A percentile compares a stretch with the other conserved stretches of the same genome.
phyloP scores from a whole-genome alignment of 2,113 vertebrate species.

The Bos indicus region DNA sequence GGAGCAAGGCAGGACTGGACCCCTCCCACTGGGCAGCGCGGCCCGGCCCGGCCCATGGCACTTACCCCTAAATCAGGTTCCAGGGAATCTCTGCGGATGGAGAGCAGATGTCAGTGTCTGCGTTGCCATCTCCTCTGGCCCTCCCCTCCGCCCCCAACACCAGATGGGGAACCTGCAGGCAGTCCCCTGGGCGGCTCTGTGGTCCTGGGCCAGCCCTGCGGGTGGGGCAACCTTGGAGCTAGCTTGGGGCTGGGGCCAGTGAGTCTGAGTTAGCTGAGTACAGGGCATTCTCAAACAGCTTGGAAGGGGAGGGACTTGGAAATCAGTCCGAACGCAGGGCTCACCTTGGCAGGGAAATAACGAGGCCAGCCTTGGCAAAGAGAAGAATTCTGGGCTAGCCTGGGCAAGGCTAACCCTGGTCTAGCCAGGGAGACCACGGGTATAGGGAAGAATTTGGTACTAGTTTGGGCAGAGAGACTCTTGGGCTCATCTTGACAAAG shows the following conservation, averaged over 20 bases:
- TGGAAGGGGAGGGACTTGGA: neutral
- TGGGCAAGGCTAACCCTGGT: neutral
- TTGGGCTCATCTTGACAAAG: neutral
- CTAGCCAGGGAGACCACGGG: neutral
- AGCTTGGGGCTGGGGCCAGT: neutral
- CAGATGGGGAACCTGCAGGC: neutral
- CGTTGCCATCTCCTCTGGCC: fast-evolving
- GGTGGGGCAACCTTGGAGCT: neutral
- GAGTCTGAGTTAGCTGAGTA: neutral
- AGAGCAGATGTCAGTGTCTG: neutral
- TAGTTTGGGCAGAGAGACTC: neutral
- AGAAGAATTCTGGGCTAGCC: neutral
- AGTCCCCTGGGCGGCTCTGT: neutral
- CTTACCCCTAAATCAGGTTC: slow-evolving; percentile 78
- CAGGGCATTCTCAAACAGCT: neutral
- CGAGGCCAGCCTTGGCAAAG: neutral
- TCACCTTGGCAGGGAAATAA: neutral
- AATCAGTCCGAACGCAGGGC: neutral
- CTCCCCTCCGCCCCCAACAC: neutral
- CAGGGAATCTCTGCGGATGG: slow-evolving; percentile 73
- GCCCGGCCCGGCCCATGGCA: neutral
- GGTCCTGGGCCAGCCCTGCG: neutral
- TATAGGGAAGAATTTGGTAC: neutral
- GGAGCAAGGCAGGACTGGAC: neutral
- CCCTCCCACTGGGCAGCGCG: fast-evolving